Percentiles rank a stretch among this genome's conserved stretches.
These are phyloP conservation scores for Lepeophtheirus salmonis DNA, from an alignment of 1,140 invertebrate species.

Conservation along the genomic window DNA sequence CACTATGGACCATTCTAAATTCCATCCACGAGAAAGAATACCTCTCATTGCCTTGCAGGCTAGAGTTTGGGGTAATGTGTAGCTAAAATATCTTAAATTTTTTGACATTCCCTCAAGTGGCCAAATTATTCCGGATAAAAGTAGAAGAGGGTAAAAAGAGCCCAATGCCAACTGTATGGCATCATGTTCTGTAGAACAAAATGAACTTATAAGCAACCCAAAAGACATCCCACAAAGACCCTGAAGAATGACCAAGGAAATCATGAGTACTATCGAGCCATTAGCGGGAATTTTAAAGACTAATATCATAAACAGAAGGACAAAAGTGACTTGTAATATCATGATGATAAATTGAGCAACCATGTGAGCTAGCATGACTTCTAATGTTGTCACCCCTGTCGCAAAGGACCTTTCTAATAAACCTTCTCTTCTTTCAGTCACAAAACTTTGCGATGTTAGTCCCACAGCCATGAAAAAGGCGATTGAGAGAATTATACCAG, in stretches of 20 bases:
- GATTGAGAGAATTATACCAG: slow-evolving; percentile 44
- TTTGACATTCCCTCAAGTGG: slow-evolving; percentile 76
- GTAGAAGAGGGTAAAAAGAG: slow-evolving; percentile 74
- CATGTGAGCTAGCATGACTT: slow-evolving; percentile 77
- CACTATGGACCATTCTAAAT: slow-evolving; percentile 53
- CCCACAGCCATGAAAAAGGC: slow-evolving; percentile 87
- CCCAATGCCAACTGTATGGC: slow-evolving; percentile 81
- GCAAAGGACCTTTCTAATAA: slow-evolving; percentile 70
- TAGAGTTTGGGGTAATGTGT: slow-evolving; percentile 66
- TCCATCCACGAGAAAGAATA: slow-evolving; percentile 74
- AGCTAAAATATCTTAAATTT: slow-evolving; percentile 51
- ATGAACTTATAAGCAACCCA: slow-evolving; percentile 67
- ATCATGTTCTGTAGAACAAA: slow-evolving; percentile 69
- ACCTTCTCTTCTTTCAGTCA: slow-evolving; percentile 77
- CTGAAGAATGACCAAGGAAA: slow-evolving; percentile 45
- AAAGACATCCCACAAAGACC: slow-evolving; percentile 85
- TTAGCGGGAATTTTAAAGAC: slow-evolving; percentile 8
- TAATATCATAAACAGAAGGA: slow-evolving; percentile 15
- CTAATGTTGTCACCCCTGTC: slow-evolving; percentile 57
- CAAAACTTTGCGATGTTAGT: slow-evolving; percentile 72
- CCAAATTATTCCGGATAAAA: slow-evolving; percentile 67
- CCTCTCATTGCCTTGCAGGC: slow-evolving; percentile 71
- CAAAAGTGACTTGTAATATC: slow-evolving; percentile 45
- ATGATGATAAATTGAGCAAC: slow-evolving; percentile 81
- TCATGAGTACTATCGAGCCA: not conserved